Percentiles rank a stretch among this genome's conserved stretches.
These are phyloP conservation scores for Nibea coibor DNA, from an alignment of 2,113 vertebrate genomes.

Conservation along the genomic window DNA sequence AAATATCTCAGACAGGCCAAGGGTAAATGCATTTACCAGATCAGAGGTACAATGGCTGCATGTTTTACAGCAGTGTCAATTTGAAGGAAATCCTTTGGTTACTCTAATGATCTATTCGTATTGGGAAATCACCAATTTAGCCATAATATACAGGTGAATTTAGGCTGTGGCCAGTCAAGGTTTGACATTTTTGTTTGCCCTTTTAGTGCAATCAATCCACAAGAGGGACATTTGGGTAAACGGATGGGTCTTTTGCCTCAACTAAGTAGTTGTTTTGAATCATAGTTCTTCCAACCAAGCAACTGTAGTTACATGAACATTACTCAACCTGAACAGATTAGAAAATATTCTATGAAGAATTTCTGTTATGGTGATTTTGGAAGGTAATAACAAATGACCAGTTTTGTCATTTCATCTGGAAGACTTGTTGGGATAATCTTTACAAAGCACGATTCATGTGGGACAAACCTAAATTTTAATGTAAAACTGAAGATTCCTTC, in stretches of 20 bases:
- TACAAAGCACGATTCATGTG: neutral
- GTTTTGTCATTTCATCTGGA: neutral
- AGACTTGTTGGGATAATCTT: neutral
- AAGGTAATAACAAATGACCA: neutral
- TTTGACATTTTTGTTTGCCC: too few relatives aligned
- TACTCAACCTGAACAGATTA: neutral
- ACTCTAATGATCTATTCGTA: neutral
- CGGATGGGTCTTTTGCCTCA: too few relatives aligned
- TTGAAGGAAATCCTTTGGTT: neutral
- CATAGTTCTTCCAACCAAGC: neutral
- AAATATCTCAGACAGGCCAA: constrained; percentile 66
- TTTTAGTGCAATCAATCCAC: too few relatives aligned
- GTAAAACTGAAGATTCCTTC: too few relatives aligned
- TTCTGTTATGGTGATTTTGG: too few relatives aligned
- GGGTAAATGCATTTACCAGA: constrained; percentile 22
- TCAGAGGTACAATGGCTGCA: neutral
- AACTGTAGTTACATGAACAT: neutral
- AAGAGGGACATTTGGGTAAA: too few relatives aligned
- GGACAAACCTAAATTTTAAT: neutral
- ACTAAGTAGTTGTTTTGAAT: too few relatives aligned
- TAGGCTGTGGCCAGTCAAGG: neutral
- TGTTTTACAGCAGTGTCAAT: neutral
- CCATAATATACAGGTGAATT: neutral
- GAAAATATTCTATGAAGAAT: neutral
- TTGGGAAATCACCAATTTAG: neutral